Percentiles rank a stretch among this genome's conserved stretches.
These are phyloP conservation scores for Onychostoma macrolepis DNA, from an alignment of 2,113 vertebrate species.

Conservation along the genomic window DNA sequence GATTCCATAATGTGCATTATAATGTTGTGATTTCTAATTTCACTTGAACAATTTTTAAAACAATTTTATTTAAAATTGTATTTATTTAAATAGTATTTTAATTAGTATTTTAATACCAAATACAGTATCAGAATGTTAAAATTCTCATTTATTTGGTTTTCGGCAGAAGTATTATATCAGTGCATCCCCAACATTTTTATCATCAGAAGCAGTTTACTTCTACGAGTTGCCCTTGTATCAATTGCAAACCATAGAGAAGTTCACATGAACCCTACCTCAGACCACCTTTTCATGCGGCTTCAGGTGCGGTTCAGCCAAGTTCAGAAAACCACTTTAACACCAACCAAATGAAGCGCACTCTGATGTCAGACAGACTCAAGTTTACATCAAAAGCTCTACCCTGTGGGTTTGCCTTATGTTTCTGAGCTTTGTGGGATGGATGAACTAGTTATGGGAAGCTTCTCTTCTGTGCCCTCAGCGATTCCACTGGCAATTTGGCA, in stretches of 20 bases:
- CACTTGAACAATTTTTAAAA: neutral
- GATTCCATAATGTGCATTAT: neutral
- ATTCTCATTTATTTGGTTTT: neutral
- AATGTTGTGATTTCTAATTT: neutral
- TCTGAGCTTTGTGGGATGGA: slow-evolving; percentile 3
- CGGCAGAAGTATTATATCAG: neutral
- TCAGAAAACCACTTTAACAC: neutral
- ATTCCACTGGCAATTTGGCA: slow-evolving; percentile 38
- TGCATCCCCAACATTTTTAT: neutral
- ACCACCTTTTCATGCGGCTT: neutral
- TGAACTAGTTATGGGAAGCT: slow-evolving; percentile 28
- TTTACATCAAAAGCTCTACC: slow-evolving; percentile 3
- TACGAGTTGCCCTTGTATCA: neutral
- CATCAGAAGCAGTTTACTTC: neutral
- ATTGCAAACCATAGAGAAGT: neutral
- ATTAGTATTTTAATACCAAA: neutral
- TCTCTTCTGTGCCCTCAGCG: slow-evolving; percentile 23
- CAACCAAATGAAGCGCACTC: slow-evolving; percentile 8
- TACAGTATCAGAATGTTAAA: no score
- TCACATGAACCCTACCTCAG: neutral
- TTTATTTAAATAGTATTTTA: neutral
- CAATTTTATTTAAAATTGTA: neutral
- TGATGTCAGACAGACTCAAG: slow-evolving; percentile 4
- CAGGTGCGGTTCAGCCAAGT: neutral
- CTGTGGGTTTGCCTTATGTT: slow-evolving; percentile 35